Base-by-base conservation (phyloP, 2,113 vertebrate species). In the Puntigrus tetrazona region DNA sequence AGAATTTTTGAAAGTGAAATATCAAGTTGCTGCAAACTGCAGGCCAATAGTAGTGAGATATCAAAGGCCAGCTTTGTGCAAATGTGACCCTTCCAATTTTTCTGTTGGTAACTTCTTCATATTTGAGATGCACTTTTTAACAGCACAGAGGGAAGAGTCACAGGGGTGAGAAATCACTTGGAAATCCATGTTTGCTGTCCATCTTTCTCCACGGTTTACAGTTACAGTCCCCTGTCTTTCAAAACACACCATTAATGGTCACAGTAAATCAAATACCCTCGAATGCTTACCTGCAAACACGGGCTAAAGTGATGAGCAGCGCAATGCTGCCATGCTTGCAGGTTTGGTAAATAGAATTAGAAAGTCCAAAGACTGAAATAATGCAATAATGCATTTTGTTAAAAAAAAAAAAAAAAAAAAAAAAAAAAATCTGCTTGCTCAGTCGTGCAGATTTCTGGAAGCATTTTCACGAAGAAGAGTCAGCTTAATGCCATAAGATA, bases 111-210 rank as follows among this genome's bases (percentile, higher is more conserved):
- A 75, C 50, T 75, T 75, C 43, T 75, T 75, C 69, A 75, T 47
- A 18, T 75, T 75, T 50, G 13, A 31, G 73, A 43, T 31, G 27
- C 73, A 50, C 45, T 10, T 75, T 75, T 75, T 75, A 75, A 43
- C 45, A 47, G 25, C 45, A 75, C 43, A 45, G 41, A 75, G 45
- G n/a, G 25, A 75, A 31, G 38, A 72, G 73, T 75, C 73, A 50
- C 43, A 75, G 73, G 73, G 73, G 73, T 75, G 43, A 50, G 45
- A 75, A 75, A 75, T 31, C 73, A 29, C 73, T 75, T 75, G 73
- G 73, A 75, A 75, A 75, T 50, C 27, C 16, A 50, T 75, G 73
- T 75, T 75, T 75, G 73, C 45, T 75, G 45, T 75, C 43, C 25
- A 75, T 75, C 16, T 50, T 50, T 75, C 43, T 75, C 31, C 73